Evolutionary conservation across 2,797 vertebrate species (phyloP).

Genomic region (Megalops cyprinoides): DNA sequence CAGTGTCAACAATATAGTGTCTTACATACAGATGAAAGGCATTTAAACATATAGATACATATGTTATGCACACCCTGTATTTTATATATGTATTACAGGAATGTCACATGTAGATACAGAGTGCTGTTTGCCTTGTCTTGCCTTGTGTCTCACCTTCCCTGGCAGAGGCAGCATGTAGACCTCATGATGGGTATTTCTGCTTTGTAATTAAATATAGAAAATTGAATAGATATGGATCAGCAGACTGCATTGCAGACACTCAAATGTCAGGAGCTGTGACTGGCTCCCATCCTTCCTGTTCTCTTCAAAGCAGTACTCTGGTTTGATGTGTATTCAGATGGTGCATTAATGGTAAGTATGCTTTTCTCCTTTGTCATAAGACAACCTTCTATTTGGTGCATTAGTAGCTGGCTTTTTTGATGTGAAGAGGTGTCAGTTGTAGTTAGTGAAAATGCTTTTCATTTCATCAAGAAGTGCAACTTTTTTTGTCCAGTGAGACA

Average conservation of each 20-base stretch:
- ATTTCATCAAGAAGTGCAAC: neutral
- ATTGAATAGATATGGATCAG: neutral
- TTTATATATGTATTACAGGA: too few species aligned
- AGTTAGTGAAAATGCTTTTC: neutral
- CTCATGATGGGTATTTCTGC: neutral
- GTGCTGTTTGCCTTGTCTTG: neutral
- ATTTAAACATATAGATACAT: neutral
- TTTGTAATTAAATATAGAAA: neutral
- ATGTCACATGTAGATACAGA: too few species aligned
- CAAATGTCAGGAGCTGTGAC: constrained; percentile 17
- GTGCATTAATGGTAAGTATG: neutral
- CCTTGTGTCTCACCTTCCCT: neutral
- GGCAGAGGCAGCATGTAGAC: neutral
- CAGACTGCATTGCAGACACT: neutral
- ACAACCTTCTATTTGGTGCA: neutral
- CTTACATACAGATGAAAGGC: neutral
- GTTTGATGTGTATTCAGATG: neutral
- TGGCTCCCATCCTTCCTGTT: neutral
- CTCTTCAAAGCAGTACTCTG: neutral
- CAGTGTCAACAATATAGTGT: neutral
- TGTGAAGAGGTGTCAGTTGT: neutral
- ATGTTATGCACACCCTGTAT: too few species aligned
- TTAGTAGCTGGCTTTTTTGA: neutral
- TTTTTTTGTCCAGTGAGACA: neutral
- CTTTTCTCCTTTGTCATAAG: neutral